A percentile compares a stretch with the other conserved stretches of the same genome.
phyloP scores from a whole-genome alignment of 2,797 vertebrate genomes.

The Myripristis murdjan region DNA sequence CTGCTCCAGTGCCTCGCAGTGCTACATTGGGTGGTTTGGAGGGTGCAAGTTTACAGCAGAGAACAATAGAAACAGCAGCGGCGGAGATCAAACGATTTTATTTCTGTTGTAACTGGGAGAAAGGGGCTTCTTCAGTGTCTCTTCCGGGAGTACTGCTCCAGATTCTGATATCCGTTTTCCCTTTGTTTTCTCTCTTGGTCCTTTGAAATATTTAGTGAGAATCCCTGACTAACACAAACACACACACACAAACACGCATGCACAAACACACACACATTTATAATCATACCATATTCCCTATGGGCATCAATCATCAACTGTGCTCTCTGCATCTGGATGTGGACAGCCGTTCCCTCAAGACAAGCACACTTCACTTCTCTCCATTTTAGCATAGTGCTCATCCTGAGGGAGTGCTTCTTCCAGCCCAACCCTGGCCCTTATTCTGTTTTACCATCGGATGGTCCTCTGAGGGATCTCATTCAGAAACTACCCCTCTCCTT shows the following conservation, averaged over 20 bases:
- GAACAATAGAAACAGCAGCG: slow-evolving; percentile 74
- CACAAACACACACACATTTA: slow-evolving; percentile 44
- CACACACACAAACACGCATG: slow-evolving; percentile 14
- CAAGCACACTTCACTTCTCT: slow-evolving; percentile 56
- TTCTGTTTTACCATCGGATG: slow-evolving; percentile 50
- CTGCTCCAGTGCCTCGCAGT: slow-evolving; percentile 39
- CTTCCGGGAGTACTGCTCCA: slow-evolving; percentile 81
- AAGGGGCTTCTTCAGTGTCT: slow-evolving; percentile 65
- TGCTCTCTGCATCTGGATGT: slow-evolving; percentile 71
- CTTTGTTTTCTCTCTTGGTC: slow-evolving; percentile 80
- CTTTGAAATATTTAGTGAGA: slow-evolving; percentile 81
- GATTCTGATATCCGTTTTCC: slow-evolving; percentile 80
- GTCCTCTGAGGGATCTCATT: slow-evolving; percentile 44
- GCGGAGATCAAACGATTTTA: slow-evolving; percentile 81
- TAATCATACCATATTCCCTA: slow-evolving; percentile 46
- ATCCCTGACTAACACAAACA: slow-evolving; percentile 60
- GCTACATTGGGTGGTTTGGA: slow-evolving; percentile 24
- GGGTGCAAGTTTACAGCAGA: slow-evolving; percentile 58
- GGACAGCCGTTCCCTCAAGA: slow-evolving; percentile 66
- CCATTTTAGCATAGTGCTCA: slow-evolving; percentile 48
- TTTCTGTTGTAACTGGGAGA: slow-evolving; percentile 80
- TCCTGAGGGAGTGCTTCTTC: slow-evolving; percentile 43
- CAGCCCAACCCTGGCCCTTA: slow-evolving; percentile 21
- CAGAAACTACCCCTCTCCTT: slow-evolving; percentile 25
- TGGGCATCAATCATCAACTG: slow-evolving; percentile 64